Percentiles rank a stretch among this genome's conserved stretches.
phyloP scores from a whole-genome alignment of 1,140 invertebrate species.

The Zaprionus ghesquierei region DNA sequence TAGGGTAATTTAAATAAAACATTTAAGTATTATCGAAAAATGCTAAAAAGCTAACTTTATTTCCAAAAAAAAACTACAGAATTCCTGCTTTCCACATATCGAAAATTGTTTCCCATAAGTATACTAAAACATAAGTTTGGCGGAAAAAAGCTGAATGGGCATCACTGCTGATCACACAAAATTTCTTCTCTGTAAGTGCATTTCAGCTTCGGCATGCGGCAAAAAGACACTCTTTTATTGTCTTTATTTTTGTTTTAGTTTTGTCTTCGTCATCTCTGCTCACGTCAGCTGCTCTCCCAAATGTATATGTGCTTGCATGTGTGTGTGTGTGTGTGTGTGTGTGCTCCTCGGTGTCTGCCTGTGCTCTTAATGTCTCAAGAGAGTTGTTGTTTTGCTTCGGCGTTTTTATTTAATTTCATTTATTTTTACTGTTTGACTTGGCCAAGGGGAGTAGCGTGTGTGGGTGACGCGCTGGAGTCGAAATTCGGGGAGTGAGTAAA shows the following conservation, averaged over 20 bases:
- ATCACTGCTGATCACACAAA: too few relatives aligned
- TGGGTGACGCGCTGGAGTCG: background rate
- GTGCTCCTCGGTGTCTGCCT: background rate
- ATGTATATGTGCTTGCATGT: slow-evolving; percentile 4
- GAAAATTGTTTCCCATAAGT: too few relatives aligned
- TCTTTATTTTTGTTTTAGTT: slow-evolving; percentile 8
- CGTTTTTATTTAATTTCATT: slow-evolving; percentile 56
- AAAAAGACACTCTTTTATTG: background rate
- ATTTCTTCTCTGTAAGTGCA: background rate
- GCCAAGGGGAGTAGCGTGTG: background rate
- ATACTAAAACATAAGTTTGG: too few relatives aligned
- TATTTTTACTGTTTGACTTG: slow-evolving; percentile 29
- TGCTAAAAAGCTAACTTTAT: too few relatives aligned
- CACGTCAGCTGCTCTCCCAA: slow-evolving; percentile 11
- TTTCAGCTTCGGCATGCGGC: background rate
- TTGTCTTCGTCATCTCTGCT: slow-evolving; percentile 37
- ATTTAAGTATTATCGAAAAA: too few relatives aligned
- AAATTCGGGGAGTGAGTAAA: background rate
- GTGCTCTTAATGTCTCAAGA: slow-evolving; percentile 11
- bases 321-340: background rate
- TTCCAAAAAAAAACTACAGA: too few relatives aligned
- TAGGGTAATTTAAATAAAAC: too few relatives aligned
- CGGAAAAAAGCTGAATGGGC: too few relatives aligned
- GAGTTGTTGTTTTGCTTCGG: slow-evolving; percentile 9
- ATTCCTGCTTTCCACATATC: too few relatives aligned